A percentile compares a stretch with the other conserved stretches of the same genome.
phyloP scores from a whole-genome alignment of 2,113 vertebrate genomes.

The Pelecanoides urinatrix region DNA sequence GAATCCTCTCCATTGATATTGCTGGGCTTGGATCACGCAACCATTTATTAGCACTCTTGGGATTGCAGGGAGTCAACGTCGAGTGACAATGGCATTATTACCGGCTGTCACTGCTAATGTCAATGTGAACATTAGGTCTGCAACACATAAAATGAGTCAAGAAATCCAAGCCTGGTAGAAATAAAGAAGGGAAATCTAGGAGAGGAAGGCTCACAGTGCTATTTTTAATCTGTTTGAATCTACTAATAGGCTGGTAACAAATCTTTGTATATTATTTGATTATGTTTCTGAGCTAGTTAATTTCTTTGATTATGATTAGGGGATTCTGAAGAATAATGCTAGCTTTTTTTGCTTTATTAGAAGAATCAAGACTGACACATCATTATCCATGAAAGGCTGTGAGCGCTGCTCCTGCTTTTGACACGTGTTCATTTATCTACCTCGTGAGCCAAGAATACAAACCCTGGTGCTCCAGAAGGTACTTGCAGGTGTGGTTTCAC shows the following conservation, averaged over 20 bases:
- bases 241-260: background rate
- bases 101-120: background rate
- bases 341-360: background rate
- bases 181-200: background rate
- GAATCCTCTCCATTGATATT: background rate
- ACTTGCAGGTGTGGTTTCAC: background rate
- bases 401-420: background rate
- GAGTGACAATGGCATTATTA: background rate
- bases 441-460: background rate
- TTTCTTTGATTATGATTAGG: background rate
- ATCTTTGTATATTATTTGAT: background rate
- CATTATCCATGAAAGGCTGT: background rate
- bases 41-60: background rate
- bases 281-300: background rate
- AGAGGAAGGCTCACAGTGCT: background rate
- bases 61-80: background rate
- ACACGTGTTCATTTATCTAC: background rate
- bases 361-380: background rate
- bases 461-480: background rate
- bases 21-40: background rate
- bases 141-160: background rate
- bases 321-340: background rate
- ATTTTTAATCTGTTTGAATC: background rate
- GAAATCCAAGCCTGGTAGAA: background rate
- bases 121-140: background rate